Base-by-base conservation (phyloP, 2,888 invertebrate genomes). In the Teinopalpus imperialis region DNA sequence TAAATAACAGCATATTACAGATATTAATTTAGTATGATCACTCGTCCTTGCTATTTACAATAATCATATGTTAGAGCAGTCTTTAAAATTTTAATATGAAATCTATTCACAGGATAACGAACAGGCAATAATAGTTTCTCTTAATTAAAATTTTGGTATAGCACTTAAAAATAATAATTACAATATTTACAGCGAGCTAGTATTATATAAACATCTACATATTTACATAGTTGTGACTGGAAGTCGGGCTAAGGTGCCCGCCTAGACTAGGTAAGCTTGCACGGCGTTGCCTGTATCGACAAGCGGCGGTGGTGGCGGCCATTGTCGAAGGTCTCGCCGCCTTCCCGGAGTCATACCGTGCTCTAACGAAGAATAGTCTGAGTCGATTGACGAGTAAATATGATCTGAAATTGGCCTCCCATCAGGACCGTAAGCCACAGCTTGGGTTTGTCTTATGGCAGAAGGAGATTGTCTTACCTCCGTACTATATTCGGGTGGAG, bases 361-460 rank as follows among this genome's bases (percentile, higher is more conserved):
- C 79, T 95, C 95, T 63, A 95, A 90, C 46, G 94, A 94, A 63
- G 95, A 95, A 71, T 95, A 95, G 77, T 96, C 96, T 49, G 95
- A 95, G 80, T 96, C 96, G 79, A 96, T 96, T 69, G 95, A 95
- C 43, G 95, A 95, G 75, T 96, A 96, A 69, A 96, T 96, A 76
- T 96, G 96, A 81, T 96, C 96, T 59, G 95, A 95, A 53, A 95
- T 92, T 37, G 96, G 96, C 65, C 95, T 88, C 54, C 93, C 91
- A 58, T 92, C 91, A 29, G 92, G 92, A 53, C 83, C 87, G 58
- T 82, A 88, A 51, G 79, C 83, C 2, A 82, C 80, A 39, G 90
- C 90, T 56, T 90, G 90, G 31, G 81, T 83, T 66, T 81, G 88
- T 51, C 86, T 65, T 52, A 81, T 63, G 29, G 79, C 80, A 37